These are phyloP conservation scores for Pammene aurita DNA, from an alignment of 2,888 invertebrate genomes.

Conservation along the genomic window DNA sequence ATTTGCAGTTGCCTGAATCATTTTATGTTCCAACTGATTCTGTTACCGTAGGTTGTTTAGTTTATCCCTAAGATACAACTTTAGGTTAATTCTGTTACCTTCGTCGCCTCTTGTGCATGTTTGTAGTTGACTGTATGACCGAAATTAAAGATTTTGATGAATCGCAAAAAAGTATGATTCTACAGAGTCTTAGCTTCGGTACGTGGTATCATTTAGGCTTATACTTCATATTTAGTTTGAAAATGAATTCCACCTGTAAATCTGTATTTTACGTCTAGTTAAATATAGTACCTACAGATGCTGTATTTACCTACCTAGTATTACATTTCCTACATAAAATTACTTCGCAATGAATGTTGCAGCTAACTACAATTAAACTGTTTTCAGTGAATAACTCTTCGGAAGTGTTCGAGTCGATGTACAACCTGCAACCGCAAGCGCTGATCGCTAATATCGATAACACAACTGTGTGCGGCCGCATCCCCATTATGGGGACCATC, in stretches of 20 bases:
- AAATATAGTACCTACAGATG: constrained; percentile 9
- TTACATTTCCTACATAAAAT: neutral
- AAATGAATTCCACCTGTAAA: constrained; percentile 23
- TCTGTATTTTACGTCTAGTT: constrained; percentile 7
- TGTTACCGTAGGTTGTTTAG: constrained; percentile 45
- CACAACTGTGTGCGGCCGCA: constrained; percentile 88
- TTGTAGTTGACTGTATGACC: constrained; percentile 25
- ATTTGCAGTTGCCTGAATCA: constrained; percentile 64
- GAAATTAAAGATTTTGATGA: constrained; percentile 17
- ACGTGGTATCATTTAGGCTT: neutral
- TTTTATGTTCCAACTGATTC: constrained; percentile 45
- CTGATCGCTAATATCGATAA: constrained; percentile 83
- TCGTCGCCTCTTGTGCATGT: constrained; percentile 32
- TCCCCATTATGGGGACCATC: constrained; percentile 96
- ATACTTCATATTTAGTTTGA: constrained; percentile 21
- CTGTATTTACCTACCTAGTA: neutral
- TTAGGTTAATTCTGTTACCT: constrained; percentile 13
- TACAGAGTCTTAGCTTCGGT: constrained; percentile 16
- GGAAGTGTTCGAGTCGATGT: constrained; percentile 83
- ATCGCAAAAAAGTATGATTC: neutral
- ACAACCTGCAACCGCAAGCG: constrained; percentile 84
- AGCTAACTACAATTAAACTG: constrained; percentile 36
- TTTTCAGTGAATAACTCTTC: constrained; percentile 73
- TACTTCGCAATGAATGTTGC: neutral
- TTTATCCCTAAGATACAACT: constrained; percentile 16